Evolutionary conservation across 2,888 invertebrate genomes (phyloP).

Genomic region (Rapana venosa): DNA sequence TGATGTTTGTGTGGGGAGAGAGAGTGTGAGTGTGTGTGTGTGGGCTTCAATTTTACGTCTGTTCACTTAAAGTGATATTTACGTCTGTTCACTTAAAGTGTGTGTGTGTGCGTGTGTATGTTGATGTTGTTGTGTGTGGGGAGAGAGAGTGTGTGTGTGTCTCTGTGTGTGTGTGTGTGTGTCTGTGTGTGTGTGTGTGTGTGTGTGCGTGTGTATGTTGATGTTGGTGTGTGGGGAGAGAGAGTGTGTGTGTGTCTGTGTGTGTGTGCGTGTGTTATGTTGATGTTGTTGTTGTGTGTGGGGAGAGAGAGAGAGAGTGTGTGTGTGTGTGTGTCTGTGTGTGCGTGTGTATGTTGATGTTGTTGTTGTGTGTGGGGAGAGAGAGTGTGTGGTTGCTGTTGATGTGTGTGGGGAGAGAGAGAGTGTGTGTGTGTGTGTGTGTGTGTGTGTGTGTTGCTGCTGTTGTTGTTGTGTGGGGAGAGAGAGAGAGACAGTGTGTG

Average conservation of each 20-base stretch:
- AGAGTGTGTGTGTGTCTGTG: slow-evolving; percentile 14
- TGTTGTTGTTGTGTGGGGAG: neutral
- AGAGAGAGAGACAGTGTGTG: neutral
- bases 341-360: neutral
- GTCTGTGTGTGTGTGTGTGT: slow-evolving; percentile 5
- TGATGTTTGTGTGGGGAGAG: too few relatives aligned
- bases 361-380: neutral
- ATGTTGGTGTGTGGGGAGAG: neutral
- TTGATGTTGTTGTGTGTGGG: too few relatives aligned
- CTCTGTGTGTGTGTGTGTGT: neutral
- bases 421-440: neutral
- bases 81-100: neutral
- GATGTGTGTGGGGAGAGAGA: neutral
- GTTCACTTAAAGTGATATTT: too few relatives aligned
- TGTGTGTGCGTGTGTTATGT: neutral
- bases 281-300: neutral
- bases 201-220: neutral
- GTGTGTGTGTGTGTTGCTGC: neutral
- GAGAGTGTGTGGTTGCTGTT: neutral
- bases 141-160: too few relatives aligned
- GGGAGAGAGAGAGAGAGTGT: neutral
- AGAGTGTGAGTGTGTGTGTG: too few relatives aligned
- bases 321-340: neutral
- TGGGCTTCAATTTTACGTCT: too few relatives aligned
- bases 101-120: too few relatives aligned